Evolutionary conservation across 1,140 invertebrate genomes (phyloP).

Genomic region (Brachystomella parvula): DNA sequence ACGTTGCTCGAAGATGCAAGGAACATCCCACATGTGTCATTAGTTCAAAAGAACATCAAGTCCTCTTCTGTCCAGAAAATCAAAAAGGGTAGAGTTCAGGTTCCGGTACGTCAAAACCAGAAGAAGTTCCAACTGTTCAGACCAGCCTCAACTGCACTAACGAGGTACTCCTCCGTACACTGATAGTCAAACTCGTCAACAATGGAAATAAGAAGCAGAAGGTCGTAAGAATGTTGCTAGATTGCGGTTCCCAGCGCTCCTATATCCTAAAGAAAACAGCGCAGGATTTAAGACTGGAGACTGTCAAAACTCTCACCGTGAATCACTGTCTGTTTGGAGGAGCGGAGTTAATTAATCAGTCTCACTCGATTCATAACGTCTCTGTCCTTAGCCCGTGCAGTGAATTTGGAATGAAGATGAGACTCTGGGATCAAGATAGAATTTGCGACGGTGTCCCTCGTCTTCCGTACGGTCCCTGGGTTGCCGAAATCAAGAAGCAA

Average conservation of each 20-base stretch:
- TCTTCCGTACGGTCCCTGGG: constrained; percentile 12
- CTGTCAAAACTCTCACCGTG: neutral
- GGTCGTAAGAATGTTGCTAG: neutral
- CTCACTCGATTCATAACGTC: neutral
- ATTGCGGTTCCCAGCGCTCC: constrained; percentile 17
- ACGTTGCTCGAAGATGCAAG: neutral
- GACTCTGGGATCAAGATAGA: neutral
- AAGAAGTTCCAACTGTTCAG: neutral
- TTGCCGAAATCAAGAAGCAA: neutral
- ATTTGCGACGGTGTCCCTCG: constrained; percentile 19
- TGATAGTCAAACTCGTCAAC: constrained; percentile 2
- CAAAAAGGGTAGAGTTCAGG: neutral
- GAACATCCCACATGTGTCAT: neutral
- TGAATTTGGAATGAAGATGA: neutral
- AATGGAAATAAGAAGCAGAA: neutral
- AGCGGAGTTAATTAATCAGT: neutral
- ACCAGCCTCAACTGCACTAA: constrained; percentile 5
- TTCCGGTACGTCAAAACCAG: neutral
- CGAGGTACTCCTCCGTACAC: constrained; percentile 14
- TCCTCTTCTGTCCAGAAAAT: neutral
- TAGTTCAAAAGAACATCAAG: neutral
- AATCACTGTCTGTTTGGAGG: constrained; percentile 18
- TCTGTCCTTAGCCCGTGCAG: neutral
- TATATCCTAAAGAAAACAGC: neutral
- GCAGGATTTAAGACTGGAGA: neutral